Base-by-base conservation (phyloP, 2,113 vertebrate genomes). In the Heterochromis multidens region DNA sequence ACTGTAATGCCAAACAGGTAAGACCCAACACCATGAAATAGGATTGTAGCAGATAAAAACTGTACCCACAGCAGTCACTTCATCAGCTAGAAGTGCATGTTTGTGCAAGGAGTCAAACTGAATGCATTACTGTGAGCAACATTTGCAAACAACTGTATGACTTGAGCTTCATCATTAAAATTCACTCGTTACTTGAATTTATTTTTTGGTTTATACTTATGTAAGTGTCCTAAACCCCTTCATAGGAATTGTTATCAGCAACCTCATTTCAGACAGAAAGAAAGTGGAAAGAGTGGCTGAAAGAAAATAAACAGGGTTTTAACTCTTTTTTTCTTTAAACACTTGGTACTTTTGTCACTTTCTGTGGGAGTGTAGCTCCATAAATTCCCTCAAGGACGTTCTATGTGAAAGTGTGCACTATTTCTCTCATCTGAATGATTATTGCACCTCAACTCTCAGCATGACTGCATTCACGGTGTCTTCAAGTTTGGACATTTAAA, bases 41-140 rank as follows among this genome's bases (percentile, higher is more conserved):
- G 93, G 88, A 92, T 93, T 88, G 85, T 1, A 37, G 31, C 58
- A 77, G 89, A 94, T 90, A 93, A 93, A 91, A 90, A 85, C 58
- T 88, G 59, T 83, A 87, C 67, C 79, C 56, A 62, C 84, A 82
- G 40, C 80, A 81, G 59, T 49, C 77, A 80, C 74, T 70, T 89
- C 84, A 80, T 89, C 59, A 61, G 40, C 65, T 57, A 13, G 13
- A 78, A 81, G 52, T 57, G n/a, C 35, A 72, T 82, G 76, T 74
- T 74, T 29, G 10, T 56, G 35, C 70, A 78, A 77, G 21, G 14
- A 35, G 77, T 54, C 13, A 70, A 14, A 61, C 33, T 29, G 33
- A 56, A 59, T 6, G 31, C 19, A 81, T 58, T 52, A 23, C 37
- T 77, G 10, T 25, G 7, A 67, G n/a, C 27, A 25, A 35, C 1